Base-by-base conservation (phyloP, 2,797 vertebrate species). In the Bufotes viridis region DNA sequence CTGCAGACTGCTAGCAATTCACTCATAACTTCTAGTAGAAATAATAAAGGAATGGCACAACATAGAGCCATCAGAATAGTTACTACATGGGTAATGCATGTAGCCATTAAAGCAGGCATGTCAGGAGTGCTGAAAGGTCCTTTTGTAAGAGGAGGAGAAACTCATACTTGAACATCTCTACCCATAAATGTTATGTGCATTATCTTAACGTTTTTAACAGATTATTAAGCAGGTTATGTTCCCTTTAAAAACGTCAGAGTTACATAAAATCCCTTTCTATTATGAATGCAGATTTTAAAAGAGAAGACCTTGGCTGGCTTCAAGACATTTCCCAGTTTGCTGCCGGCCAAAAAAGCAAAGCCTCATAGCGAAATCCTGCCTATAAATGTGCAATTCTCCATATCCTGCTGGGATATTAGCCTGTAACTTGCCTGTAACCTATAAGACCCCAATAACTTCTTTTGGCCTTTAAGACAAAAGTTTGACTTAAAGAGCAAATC, bases 301-400 rank as follows among this genome's bases (percentile, higher is more conserved):
- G 67, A 70, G 53, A 58, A 80, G 85, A 69, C 76, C 51, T 86
- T 70, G 76, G 85, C 61, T 67, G n/a, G 65, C 58, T 58, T 70
- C 67, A 58, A 81, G 78, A 87, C 67, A 80, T 81, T 87, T 80
- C 78, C 85, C 67, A 81, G 51, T 65, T 70, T 87, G 29, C 78
- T 26, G 78, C 22, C 65, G 74, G 85, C 85, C 85, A 87, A 61
- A 81, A 81, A 81, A 60, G 26, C 57, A 58, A 51, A 61, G 29
- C 78, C 74, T 87, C 14, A 58, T 81, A 49, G 34, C 34, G 18
- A 81, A 87, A 60, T 69, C 65, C 85, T 81, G 15, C 76, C 65
- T 69, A 70, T 79, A 80, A 86, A 86, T 42, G 84, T 86, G 76
- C 80, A 86, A 85, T 86, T 69, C 85, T 80, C 49, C 65, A 60